These are phyloP conservation scores for Enteromius afrohamiltoni DNA, from an alignment of 2,797 vertebrate species.

Conservation along the genomic window DNA sequence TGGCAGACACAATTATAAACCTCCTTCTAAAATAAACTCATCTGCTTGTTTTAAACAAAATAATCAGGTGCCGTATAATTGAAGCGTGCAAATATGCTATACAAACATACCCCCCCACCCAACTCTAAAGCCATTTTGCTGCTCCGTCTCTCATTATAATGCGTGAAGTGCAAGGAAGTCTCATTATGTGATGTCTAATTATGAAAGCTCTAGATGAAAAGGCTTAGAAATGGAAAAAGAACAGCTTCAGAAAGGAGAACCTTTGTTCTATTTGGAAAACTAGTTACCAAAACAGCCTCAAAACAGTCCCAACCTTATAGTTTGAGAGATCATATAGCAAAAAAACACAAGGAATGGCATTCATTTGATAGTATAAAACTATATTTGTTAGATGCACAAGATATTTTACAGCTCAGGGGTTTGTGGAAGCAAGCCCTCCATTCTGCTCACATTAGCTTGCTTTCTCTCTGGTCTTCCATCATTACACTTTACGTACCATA, in stretches of 20 bases:
- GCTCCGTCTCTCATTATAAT: not conserved
- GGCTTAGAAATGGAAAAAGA: not conserved
- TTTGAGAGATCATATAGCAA: not conserved
- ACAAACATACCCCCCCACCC: not conserved
- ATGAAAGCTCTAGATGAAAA: conserved; percentile 11
- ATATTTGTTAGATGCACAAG: not conserved
- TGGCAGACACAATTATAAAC: not conserved
- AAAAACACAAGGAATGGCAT: not conserved
- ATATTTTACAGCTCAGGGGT: conserved; percentile 36
- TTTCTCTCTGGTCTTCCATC: conserved; percentile 38
- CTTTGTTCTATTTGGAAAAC: not conserved
- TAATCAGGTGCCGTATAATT: not conserved
- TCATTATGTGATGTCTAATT: conserved; percentile 27
- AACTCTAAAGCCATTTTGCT: conserved; percentile 16
- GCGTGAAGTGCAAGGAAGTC: not conserved
- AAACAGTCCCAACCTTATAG: not conserved
- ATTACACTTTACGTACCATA: conserved; percentile 31
- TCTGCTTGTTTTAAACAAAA: conserved; percentile 1
- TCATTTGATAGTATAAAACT: not conserved
- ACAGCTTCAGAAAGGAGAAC: not conserved
- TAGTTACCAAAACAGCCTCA: not conserved
- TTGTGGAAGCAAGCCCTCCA: conserved; percentile 47
- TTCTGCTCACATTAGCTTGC: conserved; percentile 52
- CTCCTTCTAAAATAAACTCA: conserved; percentile 3
- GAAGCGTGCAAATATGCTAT: not conserved